Evolutionary conservation across 2,888 invertebrate genomes (phyloP), one percentile per base, ranked within the genome.

Genomic region (Alviniconcha strummeri): DNA sequence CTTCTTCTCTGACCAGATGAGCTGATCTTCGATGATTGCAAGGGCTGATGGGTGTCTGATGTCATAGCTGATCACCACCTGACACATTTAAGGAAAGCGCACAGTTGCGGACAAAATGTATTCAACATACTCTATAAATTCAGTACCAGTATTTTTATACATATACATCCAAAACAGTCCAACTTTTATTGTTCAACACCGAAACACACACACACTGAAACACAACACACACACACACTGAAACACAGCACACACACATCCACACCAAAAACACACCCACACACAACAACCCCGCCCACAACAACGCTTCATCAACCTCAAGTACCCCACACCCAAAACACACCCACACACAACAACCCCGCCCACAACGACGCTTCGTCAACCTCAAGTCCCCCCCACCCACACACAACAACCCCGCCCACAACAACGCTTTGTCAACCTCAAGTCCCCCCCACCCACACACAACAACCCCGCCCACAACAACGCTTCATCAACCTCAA

Each of bases 1-100:
- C 54, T n/a, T 69, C 19, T 13, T 54, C 80, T 67, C 80, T 54
- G n/a, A 60, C 80, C 80, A 80, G 36, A 80, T 17, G 17, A 80
- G 11, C 67, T 55, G 17, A n/a, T 56, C 69, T n/a, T 80, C 69
- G 7, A 80, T n/a, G 64, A 80, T 64, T 9, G 80, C n/a, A 54
- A 80, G 19, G 19, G 80, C 67, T 5, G 69, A 52, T 7, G 80
- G 80, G 15, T 78, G 78, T 2, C 6, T 4, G 52, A 78, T 6
- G 13, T 15, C 64, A 11, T 52, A 15, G 15, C 9, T 19, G 0
- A 7, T 3, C 5, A 77, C 56, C 56, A 77, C 57, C 76, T 77
- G 52, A 7, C 9, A 64, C 64, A 64, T 15, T 9, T 64, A 3
- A 36, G 36, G 3, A 36, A 36, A 36, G 36, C 36, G 36, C 36